Evolutionary conservation across 2,888 invertebrate genomes (phyloP).

Genomic region (Folsomia manolachei): DNA sequence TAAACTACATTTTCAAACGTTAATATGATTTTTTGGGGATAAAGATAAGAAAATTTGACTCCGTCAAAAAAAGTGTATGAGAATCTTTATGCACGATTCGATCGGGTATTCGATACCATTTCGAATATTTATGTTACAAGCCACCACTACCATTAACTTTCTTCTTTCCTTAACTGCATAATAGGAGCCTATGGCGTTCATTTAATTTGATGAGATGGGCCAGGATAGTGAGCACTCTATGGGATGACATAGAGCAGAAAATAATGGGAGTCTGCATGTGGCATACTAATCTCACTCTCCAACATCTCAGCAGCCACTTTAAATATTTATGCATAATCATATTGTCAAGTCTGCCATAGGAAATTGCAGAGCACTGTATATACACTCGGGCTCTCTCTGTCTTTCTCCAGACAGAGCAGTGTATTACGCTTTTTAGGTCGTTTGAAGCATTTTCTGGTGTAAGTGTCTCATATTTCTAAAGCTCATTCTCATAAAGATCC

Average conservation of each 20-base stretch:
- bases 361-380: neutral
- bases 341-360: neutral
- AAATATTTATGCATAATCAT: constrained; percentile 5
- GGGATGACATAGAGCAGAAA: neutral
- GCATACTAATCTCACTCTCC: constrained; percentile 1
- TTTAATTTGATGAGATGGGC: constrained; percentile 7
- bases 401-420: neutral
- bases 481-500: constrained; percentile 13
- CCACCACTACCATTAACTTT: no score
- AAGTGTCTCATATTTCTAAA: constrained; percentile 4
- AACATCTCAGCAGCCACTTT: neutral
- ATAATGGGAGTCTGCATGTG: neutral
- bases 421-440: neutral
- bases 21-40: no score
- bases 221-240: neutral
- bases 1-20: no score
- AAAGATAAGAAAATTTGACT: neutral
- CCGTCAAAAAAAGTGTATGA: no score
- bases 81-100: no score
- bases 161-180: constrained; percentile 27
- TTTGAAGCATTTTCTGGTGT: neutral
- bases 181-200: neutral
- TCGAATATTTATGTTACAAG: no score
- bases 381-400: neutral
- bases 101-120: no score